These are phyloP conservation scores for Dorcus parallelipipedus DNA, from an alignment of 2,888 invertebrate genomes.

Conservation along the genomic window DNA sequence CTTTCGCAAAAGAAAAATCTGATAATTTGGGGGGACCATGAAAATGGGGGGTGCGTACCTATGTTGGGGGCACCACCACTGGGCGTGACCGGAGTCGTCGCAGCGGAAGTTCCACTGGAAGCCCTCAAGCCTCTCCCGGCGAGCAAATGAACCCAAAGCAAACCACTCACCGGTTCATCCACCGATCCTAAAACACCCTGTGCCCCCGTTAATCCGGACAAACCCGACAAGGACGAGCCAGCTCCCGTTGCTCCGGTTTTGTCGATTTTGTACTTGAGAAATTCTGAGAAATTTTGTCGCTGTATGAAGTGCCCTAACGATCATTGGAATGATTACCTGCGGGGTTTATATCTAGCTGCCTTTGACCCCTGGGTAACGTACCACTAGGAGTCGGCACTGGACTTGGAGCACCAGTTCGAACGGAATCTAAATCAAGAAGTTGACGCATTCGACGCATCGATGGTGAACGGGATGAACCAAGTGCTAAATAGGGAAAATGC, in stretches of 20 bases:
- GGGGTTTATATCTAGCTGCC: conserved; percentile 84
- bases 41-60: conserved; percentile 25
- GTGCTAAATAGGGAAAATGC: conserved; percentile 29
- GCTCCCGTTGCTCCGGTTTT: conserved; percentile 56
- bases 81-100: conserved; percentile 68
- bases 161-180: conserved; percentile 70
- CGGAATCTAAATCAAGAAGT: conserved; percentile 66
- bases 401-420: conserved; percentile 57
- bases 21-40: not conserved
- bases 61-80: conserved; percentile 53
- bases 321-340: conserved; percentile 56
- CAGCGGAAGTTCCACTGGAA: conserved; percentile 64
- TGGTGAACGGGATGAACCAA: conserved; percentile 58
- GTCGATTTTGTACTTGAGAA: conserved; percentile 87
- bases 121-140: conserved; percentile 84
- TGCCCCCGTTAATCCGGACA: conserved; percentile 17
- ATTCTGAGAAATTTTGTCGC: conserved; percentile 57
- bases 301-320: not conserved
- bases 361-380: conserved; percentile 68
- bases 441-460: conserved; percentile 80
- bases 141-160: conserved; percentile 85
- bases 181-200: conserved; percentile 27
- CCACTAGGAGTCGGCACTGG: conserved; percentile 77
- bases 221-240: conserved; percentile 19
- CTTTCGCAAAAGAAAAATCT: conserved; percentile 32